Percentiles rank a stretch among this genome's conserved stretches.
Evolutionary conservation across 2,888 invertebrate genomes (phyloP).

Genomic region (Clunio marinus): DNA sequence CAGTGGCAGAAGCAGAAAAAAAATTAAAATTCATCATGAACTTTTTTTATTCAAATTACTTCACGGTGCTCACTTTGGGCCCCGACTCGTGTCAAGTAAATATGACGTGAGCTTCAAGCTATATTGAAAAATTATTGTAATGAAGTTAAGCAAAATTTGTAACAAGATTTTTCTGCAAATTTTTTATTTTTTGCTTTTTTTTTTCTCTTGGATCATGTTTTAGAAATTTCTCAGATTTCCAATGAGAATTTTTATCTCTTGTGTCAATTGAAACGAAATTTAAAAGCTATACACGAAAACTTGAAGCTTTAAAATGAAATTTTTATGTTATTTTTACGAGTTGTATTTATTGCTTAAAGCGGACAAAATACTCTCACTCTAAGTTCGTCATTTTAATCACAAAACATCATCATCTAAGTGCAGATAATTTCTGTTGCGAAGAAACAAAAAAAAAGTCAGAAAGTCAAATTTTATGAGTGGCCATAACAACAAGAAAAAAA

Average conservation of each 20-base stretch:
- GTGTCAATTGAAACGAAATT: too few species aligned
- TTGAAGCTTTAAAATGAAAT: too few species aligned
- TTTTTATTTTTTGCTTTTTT: too few species aligned
- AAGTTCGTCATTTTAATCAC: not conserved
- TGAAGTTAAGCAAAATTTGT: slow-evolving; percentile 14
- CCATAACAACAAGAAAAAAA: not conserved
- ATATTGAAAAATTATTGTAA: slow-evolving; percentile 13
- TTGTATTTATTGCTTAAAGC: too few species aligned
- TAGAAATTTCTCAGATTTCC: too few species aligned
- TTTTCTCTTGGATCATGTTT: too few species aligned
- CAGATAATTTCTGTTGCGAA: not conserved
- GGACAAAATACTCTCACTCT: too few species aligned
- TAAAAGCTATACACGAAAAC: too few species aligned
- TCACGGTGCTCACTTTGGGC: not conserved
- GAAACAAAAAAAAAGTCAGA: slow-evolving; percentile 8
- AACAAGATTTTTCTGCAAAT: too few species aligned
- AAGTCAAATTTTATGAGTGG: not conserved
- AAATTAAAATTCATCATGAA: slow-evolving; percentile 7
- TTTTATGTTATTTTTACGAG: too few species aligned
- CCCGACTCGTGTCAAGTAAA: not conserved
- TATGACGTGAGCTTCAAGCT: not conserved
- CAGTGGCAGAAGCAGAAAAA: not conserved
- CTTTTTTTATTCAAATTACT: not conserved
- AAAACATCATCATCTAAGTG: slow-evolving; percentile 3
- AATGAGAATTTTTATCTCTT: too few species aligned